phyloP scores from a whole-genome alignment of 2,113 vertebrate genomes.

The Piprites chloris region DNA sequence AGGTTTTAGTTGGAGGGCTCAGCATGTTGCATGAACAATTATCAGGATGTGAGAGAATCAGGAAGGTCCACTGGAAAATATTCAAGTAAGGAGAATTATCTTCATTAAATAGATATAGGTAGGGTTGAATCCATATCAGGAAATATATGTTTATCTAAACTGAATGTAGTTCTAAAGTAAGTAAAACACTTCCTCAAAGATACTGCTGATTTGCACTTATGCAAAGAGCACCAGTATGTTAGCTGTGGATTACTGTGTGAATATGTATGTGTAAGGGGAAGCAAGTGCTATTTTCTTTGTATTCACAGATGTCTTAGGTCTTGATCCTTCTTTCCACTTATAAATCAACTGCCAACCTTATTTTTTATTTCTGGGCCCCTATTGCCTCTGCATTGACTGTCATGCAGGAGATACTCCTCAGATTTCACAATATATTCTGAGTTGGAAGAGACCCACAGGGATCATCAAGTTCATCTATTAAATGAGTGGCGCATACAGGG shows the following conservation, averaged over 20 bases:
- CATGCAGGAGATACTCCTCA: background rate
- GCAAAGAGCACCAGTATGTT: background rate
- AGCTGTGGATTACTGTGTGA: background rate
- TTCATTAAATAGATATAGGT: background rate
- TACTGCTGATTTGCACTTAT: background rate
- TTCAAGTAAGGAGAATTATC: background rate
- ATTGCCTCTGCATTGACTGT: background rate
- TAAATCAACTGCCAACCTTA: background rate
- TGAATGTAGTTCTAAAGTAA: background rate
- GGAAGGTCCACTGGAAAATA: background rate
- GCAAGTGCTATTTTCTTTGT: background rate
- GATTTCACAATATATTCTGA: background rate
- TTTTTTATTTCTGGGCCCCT: background rate
- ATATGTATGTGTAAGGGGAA: background rate
- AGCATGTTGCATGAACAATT: accelerated
- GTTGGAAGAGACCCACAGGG: background rate
- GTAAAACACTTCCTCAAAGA: background rate
- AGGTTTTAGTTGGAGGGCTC: background rate
- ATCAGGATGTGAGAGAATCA: background rate
- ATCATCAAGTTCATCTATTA: background rate
- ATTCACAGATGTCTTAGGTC: background rate
- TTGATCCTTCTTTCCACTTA: background rate
- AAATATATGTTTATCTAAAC: background rate
- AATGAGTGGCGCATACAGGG: background rate
- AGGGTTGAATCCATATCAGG: background rate